Base-by-base conservation (phyloP, 2,888 invertebrate genomes). In the Ganaspis brasiliensis region DNA sequence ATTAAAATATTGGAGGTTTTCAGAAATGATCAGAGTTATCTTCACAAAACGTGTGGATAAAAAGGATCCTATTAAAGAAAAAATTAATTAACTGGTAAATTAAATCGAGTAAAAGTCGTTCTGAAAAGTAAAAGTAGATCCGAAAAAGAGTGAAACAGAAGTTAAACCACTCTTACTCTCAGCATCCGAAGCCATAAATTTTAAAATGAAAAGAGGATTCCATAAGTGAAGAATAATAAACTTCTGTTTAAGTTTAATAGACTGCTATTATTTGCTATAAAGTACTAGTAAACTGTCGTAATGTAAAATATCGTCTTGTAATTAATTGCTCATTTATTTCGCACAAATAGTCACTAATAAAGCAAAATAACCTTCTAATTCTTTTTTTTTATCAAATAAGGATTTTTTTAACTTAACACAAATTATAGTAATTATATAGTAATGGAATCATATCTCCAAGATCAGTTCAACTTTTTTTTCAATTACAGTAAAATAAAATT, bases 51-150 rank as follows among this genome's bases (percentile, higher is more conserved):
- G 12, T 37, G 37, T 63, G 5, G 19, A 63, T 24, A 45, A 67
- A 63, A 67, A 0, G n/a, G 40, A n/a, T 45, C 40, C 67, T n/a
- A 45, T 45, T 24, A 40, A 24, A 9, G 24, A 8, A 24, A 26
- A 67, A 67, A 67, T 14, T n/a, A n/a, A n/a, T 67, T 67, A 67
- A 37, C 24, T n/a, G n/a, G 24, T 24, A n/a, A 21, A 52, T 52
- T 52, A 52, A 3, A 45, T 16, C 40, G 40, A 67, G 67, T 67
- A 67, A 67, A 45, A 67, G 67, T n/a, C 40, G 67, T 67, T 67
- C 40, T 67, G 45, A 45, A 45, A 67, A 67, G 67, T 67, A 67
- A 67, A 67, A 67, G 67, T 67, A 40, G 67, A 21, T 67, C 45
- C 67, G 45, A 67, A 67, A 67, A 67, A 67, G 67, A 67, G 14